phyloP scores from a whole-genome alignment of 1,140 invertebrate species.

The Phymorhynchus buccinoides region DNA sequence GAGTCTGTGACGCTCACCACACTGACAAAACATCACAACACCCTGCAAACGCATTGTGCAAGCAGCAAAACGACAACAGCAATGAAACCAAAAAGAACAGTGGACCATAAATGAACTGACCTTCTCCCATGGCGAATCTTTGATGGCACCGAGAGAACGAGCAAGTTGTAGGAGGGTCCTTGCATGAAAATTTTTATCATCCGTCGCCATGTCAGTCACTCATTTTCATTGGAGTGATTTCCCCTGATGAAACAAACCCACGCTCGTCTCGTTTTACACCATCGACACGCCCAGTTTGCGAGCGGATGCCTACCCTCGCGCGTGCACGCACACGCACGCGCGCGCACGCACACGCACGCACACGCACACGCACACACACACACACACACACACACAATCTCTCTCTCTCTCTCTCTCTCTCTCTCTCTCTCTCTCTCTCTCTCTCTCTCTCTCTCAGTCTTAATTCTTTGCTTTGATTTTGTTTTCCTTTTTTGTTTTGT shows the following conservation, averaged over 20 bases:
- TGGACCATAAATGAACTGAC: conserved; percentile 71
- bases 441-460: too few relatives aligned
- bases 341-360: neutral
- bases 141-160: conserved; percentile 86
- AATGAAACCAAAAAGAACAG: neutral
- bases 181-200: conserved; percentile 81
- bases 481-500: too few relatives aligned
- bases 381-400: too few relatives aligned
- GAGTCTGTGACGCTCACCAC: neutral
- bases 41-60: neutral
- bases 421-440: neutral
- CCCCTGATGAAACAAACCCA: neutral
- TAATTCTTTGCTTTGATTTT: too few relatives aligned
- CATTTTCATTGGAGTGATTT: conserved; percentile 17
- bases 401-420: too few relatives aligned
- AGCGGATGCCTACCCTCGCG: neutral
- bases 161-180: conserved; percentile 91
- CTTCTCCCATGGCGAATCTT: conserved; percentile 91
- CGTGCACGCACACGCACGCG: neutral
- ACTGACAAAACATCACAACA: neutral
- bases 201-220: conserved; percentile 45
- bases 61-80: neutral
- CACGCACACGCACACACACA: neutral
- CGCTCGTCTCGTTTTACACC: neutral
- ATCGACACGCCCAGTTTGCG: neutral